Evolutionary conservation across 2,797 vertebrate species (phyloP), one percentile per base, ranked within the genome.

Genomic region (Chelon auratus): DNA sequence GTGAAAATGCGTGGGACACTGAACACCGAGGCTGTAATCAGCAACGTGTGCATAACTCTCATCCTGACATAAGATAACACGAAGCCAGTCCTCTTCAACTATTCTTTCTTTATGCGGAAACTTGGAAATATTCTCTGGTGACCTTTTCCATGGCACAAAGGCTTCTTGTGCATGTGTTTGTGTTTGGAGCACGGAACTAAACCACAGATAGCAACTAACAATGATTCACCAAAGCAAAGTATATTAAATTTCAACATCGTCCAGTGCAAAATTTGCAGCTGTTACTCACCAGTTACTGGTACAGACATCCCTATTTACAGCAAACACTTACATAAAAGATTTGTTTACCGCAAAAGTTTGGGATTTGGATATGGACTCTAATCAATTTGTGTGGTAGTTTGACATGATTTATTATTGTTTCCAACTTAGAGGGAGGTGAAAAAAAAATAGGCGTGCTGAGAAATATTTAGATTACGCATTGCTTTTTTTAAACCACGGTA

Each of bases 91-190:
- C 42, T 65, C 36, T 62, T 40, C 67, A 76, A 42, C 45, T 80
- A 36, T 65, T 70, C 39, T 57, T 65, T n/a, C 70, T 61, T 71
- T 59, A 39, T n/a, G 15, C 60, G 51, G 53, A 64, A 75, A 83
- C 45, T 64, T 77, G 61, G 54, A 79, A 76, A 72, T 57, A 24
- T 67, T 42, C 18, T 63, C 22, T 40, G 40, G 30, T 79, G 78
- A 80, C 75, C 62, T 62, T 81, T 87, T 84, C 75, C 72, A 78
- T 77, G 82, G 64, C 66, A 33, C 66, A 48, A 33, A 6, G 54
- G 57, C 59, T 72, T 33, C 17, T 40, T 26, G 48, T 50, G 54
- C 20, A 37, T 70, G 26, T 80, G 61, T 62, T 62, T 82, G 65
- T 59, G 67, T 59, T 30, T 52, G 51, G 14, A 80, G 70, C 63